These are phyloP conservation scores for Biston stratarius DNA, from an alignment of 2,888 invertebrate genomes.

Conservation along the genomic window DNA sequence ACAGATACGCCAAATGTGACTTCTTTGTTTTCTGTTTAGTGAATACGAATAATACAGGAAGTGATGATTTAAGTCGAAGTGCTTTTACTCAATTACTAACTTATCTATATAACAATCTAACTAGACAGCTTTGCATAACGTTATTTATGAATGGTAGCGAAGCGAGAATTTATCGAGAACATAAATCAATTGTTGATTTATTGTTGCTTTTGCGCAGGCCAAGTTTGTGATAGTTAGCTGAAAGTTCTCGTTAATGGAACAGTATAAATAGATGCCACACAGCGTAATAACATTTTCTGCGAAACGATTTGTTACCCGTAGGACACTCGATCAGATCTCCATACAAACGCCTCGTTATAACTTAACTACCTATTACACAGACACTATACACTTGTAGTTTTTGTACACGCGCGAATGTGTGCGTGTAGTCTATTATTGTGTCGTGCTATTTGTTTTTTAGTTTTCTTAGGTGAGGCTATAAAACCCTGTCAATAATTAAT, in stretches of 20 bases:
- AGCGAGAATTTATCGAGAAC: slow-evolving; percentile 36
- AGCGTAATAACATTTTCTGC: neutral
- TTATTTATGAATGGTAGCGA: slow-evolving; percentile 37
- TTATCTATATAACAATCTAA: slow-evolving; percentile 36
- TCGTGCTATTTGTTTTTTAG: too few species aligned
- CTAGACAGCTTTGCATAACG: slow-evolving; percentile 34
- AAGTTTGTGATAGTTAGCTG: slow-evolving; percentile 26
- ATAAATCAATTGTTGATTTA: slow-evolving; percentile 40
- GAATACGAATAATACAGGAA: neutral
- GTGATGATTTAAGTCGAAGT: slow-evolving; percentile 7
- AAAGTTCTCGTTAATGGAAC: slow-evolving; percentile 21
- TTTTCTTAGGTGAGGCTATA: too few species aligned
- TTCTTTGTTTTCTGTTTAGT: too few species aligned
- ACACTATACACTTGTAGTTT: too few species aligned
- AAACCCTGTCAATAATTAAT: too few species aligned
- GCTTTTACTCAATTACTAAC: slow-evolving; percentile 30
- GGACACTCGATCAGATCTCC: too few species aligned
- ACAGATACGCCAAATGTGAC: too few species aligned
- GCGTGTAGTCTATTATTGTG: too few species aligned
- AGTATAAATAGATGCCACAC: neutral
- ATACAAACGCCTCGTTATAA: too few species aligned
- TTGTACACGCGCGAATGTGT: too few species aligned
- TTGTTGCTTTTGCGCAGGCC: slow-evolving; percentile 30
- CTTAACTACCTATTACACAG: too few species aligned
- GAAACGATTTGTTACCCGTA: too few species aligned